phyloP scores from a whole-genome alignment of 2,888 invertebrate genomes.

The Mystacides longicornis region DNA sequence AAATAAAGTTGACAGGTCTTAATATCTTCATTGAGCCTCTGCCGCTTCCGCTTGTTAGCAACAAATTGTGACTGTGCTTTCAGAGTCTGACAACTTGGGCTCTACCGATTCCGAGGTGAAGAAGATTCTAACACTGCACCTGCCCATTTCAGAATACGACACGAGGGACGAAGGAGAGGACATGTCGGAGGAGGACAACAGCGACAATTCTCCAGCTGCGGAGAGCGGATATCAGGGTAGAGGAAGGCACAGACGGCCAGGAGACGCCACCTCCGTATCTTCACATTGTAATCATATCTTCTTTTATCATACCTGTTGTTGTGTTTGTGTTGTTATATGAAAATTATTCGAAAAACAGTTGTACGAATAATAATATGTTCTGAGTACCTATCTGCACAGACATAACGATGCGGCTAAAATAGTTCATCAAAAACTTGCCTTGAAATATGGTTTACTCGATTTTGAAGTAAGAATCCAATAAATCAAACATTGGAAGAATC shows the following conservation, averaged over 20 bases:
- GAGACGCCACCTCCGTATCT: constrained; percentile 26
- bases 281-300: constrained; percentile 21
- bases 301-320: constrained; percentile 14
- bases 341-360: too few species aligned
- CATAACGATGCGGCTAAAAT: too few species aligned
- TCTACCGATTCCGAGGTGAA: constrained; percentile 92
- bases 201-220: constrained; percentile 49
- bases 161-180: constrained; percentile 77
- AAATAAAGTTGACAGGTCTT: too few species aligned
- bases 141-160: constrained; percentile 91
- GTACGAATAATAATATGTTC: too few species aligned
- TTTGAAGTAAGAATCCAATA: too few species aligned
- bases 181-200: constrained; percentile 55
- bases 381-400: too few species aligned
- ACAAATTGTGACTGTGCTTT: constrained; percentile 38
- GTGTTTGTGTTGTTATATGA: too few species aligned
- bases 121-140: constrained; percentile 87
- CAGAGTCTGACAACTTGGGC: constrained; percentile 91
- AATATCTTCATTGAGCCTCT: not conserved
- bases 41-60: constrained; percentile 22
- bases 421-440: too few species aligned
- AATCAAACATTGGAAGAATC: too few species aligned
- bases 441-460: too few species aligned
- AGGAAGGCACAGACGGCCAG: constrained; percentile 32
- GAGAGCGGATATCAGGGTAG: constrained; percentile 35